Evolutionary conservation across 2,888 invertebrate genomes (phyloP).

Genomic region (Brachyopa scutellaris): DNA sequence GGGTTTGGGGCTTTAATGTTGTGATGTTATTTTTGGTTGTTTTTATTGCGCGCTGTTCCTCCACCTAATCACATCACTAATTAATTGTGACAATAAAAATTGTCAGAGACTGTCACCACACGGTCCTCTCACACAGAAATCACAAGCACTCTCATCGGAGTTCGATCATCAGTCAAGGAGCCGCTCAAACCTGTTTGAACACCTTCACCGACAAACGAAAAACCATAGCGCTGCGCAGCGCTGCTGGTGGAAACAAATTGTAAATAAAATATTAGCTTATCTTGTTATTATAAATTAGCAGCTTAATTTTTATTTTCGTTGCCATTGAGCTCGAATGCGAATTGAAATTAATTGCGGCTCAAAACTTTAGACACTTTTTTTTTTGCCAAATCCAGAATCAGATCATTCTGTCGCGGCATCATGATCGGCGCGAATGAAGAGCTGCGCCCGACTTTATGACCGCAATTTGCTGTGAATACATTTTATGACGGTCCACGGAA

Average conservation of each 20-base stretch:
- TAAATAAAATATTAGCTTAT: slow-evolving; percentile 53
- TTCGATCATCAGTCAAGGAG: slow-evolving; percentile 35
- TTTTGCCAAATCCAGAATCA: background rate
- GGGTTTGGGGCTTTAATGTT: no score
- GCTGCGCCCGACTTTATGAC: slow-evolving; percentile 55
- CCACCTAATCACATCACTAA: slow-evolving; percentile 29
- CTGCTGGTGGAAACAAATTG: background rate
- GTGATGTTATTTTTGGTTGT: no score
- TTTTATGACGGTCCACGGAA: slow-evolving; percentile 50
- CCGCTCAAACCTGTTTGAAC: slow-evolving; percentile 24
- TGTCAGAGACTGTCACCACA: slow-evolving; percentile 52
- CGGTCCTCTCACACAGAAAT: background rate
- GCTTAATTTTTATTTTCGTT: background rate
- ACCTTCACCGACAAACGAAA: no score
- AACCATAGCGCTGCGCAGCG: no score
- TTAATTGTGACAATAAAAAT: slow-evolving; percentile 55
- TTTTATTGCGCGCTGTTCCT: slow-evolving; percentile 16
- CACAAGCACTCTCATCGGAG: slow-evolving; percentile 12
- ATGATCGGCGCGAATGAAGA: slow-evolving; percentile 37
- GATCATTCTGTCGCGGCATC: background rate
- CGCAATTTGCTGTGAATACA: slow-evolving; percentile 59
- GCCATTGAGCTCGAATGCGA: slow-evolving; percentile 34
- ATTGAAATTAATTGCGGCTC: slow-evolving; percentile 50
- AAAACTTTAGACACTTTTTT: slow-evolving; percentile 35
- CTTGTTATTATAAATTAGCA: slow-evolving; percentile 60